Conservation (phyloP, 2,113 vertebrate species). For the Dromiciops gliroides region DNA sequence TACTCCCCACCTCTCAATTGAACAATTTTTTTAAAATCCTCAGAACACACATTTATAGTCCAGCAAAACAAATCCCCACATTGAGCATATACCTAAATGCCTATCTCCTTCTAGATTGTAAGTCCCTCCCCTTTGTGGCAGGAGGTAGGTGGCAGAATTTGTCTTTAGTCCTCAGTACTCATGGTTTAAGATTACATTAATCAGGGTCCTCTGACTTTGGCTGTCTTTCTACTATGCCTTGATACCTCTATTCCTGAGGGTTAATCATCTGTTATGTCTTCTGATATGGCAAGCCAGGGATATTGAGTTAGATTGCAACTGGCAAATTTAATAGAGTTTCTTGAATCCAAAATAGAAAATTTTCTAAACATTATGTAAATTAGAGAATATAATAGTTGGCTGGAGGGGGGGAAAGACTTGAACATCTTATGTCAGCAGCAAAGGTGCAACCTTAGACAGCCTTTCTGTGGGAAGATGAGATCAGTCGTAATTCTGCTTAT, state of each 20-base stretch:
- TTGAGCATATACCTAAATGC: neutral
- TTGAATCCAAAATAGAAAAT: slow-evolving; percentile 47
- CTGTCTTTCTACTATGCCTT: neutral
- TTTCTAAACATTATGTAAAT: slow-evolving; percentile 2
- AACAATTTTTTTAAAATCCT: neutral
- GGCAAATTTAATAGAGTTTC: slow-evolving; percentile 21
- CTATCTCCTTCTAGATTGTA: neutral
- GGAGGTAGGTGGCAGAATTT: neutral
- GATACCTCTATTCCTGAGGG: neutral
- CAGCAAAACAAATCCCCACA: neutral
- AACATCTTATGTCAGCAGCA: slow-evolving; percentile 43
- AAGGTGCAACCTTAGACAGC: slow-evolving; percentile 33
- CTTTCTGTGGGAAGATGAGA: slow-evolving; percentile 51
- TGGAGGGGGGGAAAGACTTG: neutral
- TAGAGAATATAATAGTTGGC: neutral
- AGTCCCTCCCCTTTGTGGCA: neutral
- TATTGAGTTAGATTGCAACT: neutral
- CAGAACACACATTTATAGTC: neutral
- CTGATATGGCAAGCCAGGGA: neutral
- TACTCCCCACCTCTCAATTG: neutral
- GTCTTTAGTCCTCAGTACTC: neutral
- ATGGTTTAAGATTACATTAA: neutral
- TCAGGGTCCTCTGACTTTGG: neutral
- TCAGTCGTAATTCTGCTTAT: neutral
- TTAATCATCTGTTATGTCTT: neutral